Percentiles rank a stretch among this genome's conserved stretches.
Conservation (phyloP, 2,113 vertebrate species). For the Mionectes macconnelli region DNA sequence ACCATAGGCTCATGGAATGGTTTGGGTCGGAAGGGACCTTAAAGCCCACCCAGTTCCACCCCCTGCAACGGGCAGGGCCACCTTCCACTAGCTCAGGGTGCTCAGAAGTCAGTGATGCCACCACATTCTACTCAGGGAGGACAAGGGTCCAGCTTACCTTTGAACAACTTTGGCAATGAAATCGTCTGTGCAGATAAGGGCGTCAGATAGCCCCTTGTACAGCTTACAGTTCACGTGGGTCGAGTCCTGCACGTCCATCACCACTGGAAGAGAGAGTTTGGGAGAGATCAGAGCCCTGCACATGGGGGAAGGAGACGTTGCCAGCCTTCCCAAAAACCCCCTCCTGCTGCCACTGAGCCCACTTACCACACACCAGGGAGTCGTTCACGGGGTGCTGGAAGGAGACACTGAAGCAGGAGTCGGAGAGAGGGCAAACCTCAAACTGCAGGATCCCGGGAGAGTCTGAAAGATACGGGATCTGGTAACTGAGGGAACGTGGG, state of each 20-base stretch:
- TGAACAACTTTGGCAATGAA: constrained; percentile 99
- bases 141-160: constrained; percentile 76
- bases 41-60: not conserved
- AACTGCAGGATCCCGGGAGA: constrained; percentile 93
- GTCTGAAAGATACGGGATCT: constrained; percentile 73
- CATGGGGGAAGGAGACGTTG: fast-evolving
- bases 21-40: not conserved
- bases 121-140: not conserved
- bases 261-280: constrained; percentile 79
- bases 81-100: not conserved
- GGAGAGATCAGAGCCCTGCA: not conserved
- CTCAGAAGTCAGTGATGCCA: not conserved
- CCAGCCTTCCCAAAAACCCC: not conserved
- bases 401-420: constrained; percentile 94
- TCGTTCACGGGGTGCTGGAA: constrained; percentile 99
- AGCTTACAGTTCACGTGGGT: constrained; percentile 94
- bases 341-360: not conserved
- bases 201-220: constrained; percentile 95
- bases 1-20: fast-evolving
- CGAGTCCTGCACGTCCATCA: constrained; percentile 97
- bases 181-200: constrained; percentile 96
- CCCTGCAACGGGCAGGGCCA: not conserved
- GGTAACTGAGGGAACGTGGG: not conserved
- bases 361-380: constrained; percentile 96
- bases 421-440: constrained; percentile 95